These are phyloP conservation scores for Sinocyclocheilus anshuiensis DNA, from an alignment of 2,113 vertebrate genomes.

Conservation along the genomic window DNA sequence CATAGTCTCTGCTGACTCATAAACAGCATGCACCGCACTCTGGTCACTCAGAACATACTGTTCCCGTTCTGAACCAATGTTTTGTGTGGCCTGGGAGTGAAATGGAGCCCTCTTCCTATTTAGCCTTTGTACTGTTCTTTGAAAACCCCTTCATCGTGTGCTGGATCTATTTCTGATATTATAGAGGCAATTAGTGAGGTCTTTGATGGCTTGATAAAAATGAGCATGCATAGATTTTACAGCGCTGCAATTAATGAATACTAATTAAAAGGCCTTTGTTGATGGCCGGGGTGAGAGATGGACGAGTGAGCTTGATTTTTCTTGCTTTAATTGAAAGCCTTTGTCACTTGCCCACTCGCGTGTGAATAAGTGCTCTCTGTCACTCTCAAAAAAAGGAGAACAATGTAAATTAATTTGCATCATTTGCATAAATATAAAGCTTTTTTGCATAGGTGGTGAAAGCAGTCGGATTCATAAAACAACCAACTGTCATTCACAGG, in stretches of 20 bases:
- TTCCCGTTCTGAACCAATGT: slow-evolving; percentile 36
- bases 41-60: slow-evolving; percentile 24
- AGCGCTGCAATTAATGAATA: slow-evolving; percentile 75
- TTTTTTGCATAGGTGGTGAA: slow-evolving; percentile 40
- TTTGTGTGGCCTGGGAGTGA: slow-evolving; percentile 42
- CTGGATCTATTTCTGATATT: slow-evolving; percentile 60
- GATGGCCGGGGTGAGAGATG: slow-evolving; percentile 66
- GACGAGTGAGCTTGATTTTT: slow-evolving; percentile 59
- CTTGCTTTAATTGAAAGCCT: slow-evolving; percentile 60
- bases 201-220: slow-evolving; percentile 71
- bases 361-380: slow-evolving; percentile 58
- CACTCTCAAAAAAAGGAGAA: slow-evolving; percentile 36
- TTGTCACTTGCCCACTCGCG: slow-evolving; percentile 57
- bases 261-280: slow-evolving; percentile 78
- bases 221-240: slow-evolving; percentile 68
- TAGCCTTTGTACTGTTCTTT: slow-evolving; percentile 57
- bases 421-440: slow-evolving; percentile 53
- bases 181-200: slow-evolving; percentile 74
- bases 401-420: slow-evolving; percentile 58
- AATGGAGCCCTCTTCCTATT: slow-evolving; percentile 37
- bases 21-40: background rate
- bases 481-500: slow-evolving; percentile 15
- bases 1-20: background rate
- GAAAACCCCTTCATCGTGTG: slow-evolving; percentile 52
- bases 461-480: slow-evolving; percentile 40